Conservation (phyloP, 1,140 invertebrate species). For the Mactra quadrangularis region DNA sequence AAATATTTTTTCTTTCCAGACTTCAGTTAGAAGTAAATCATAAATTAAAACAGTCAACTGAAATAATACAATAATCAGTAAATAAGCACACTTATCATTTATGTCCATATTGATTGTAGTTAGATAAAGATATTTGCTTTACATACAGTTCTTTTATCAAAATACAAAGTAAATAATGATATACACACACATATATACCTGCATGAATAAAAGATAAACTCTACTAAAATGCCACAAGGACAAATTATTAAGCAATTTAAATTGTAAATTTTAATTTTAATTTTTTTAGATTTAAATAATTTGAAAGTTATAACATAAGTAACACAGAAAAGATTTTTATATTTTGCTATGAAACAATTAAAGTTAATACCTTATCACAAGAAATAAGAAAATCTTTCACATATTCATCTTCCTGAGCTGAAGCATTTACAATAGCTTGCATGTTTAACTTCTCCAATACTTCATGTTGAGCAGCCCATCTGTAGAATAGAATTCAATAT, state of each 20-base stretch:
- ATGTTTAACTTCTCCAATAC: slow-evolving; percentile 84
- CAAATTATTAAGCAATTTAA: too few relatives aligned
- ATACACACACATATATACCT: too few relatives aligned
- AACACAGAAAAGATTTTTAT: too few relatives aligned
- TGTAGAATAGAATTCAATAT: slow-evolving; percentile 57
- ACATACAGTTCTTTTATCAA: too few relatives aligned
- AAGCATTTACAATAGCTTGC: slow-evolving; percentile 82
- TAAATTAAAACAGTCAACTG: slow-evolving; percentile 80
- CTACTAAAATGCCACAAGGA: too few relatives aligned
- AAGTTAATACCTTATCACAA: slow-evolving; percentile 78
- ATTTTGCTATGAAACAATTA: not conserved
- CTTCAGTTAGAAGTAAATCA: slow-evolving; percentile 81
- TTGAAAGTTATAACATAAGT: too few relatives aligned
- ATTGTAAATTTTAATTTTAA: too few relatives aligned
- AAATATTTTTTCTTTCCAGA: slow-evolving; percentile 83
- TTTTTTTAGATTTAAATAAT: too few relatives aligned
- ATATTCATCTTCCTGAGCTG: slow-evolving; percentile 83
- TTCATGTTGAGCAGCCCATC: slow-evolving; percentile 83
- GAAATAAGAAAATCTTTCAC: slow-evolving; percentile 83
- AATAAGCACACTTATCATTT: not conserved
- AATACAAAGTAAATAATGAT: too few relatives aligned
- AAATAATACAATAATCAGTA: slow-evolving; percentile 41
- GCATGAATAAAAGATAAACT: too few relatives aligned
- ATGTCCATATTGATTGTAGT: not conserved
- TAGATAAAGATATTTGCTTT: too few relatives aligned